Percentiles rank a stretch among this genome's conserved stretches.
Conservation (phyloP, 2,888 invertebrate species). For the Idaea straminata region DNA sequence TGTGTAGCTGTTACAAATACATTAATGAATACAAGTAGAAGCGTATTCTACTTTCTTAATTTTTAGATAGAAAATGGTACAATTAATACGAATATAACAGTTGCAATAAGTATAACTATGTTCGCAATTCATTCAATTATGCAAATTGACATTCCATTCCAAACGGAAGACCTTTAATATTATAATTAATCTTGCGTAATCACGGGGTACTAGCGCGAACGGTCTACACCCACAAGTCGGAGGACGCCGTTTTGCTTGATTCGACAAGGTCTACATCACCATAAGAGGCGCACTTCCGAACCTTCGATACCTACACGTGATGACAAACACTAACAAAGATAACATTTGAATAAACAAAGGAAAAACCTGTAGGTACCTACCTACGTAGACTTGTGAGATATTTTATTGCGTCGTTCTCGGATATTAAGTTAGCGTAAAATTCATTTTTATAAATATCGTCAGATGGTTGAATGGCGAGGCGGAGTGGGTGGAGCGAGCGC, state of each 20-base stretch:
- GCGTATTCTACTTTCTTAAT: slow-evolving; percentile 16
- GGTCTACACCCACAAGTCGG: slow-evolving; percentile 39
- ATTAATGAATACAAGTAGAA: neutral
- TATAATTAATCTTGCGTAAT: slow-evolving; percentile 40
- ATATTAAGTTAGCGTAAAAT: slow-evolving; percentile 20
- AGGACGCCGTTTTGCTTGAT: slow-evolving; percentile 35
- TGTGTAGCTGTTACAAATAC: neutral
- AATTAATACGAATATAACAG: neutral
- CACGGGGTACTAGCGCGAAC: slow-evolving; percentile 30
- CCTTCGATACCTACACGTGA: slow-evolving; percentile 51
- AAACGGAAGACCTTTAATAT: slow-evolving; percentile 44
- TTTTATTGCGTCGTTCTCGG: slow-evolving; percentile 23
- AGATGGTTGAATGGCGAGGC: slow-evolving; percentile 72
- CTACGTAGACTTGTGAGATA: slow-evolving; percentile 6
- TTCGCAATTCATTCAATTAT: slow-evolving; percentile 5
- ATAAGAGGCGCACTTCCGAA: slow-evolving; percentile 41
- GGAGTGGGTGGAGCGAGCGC: slow-evolving; percentile 71
- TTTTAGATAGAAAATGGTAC: slow-evolving; percentile 2
- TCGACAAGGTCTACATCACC: slow-evolving; percentile 42
- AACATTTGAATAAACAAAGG: slow-evolving; percentile 34
- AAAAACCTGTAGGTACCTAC: slow-evolving; percentile 22
- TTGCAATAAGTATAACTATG: neutral
- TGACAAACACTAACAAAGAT: slow-evolving; percentile 39
- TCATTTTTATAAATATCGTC: slow-evolving; percentile 15
- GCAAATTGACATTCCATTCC: slow-evolving; percentile 35